phyloP scores from a whole-genome alignment of 1,140 invertebrate species.

The Drosophila bipectinata region DNA sequence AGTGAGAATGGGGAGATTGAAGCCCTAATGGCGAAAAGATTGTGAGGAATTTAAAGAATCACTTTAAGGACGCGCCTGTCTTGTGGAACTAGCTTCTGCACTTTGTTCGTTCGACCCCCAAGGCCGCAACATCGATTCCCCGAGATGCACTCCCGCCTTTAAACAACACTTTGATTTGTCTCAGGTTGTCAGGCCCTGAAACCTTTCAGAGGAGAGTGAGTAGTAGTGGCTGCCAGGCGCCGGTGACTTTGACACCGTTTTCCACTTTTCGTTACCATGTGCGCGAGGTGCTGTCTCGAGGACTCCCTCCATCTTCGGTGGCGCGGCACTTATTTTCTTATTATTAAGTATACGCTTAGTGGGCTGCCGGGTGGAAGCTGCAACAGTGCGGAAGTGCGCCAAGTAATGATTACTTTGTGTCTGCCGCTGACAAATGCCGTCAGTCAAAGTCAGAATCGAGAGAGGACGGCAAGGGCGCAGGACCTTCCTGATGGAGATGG shows the following conservation, averaged over 20 bases:
- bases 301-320: slow-evolving; percentile 35
- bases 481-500: neutral
- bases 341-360: slow-evolving; percentile 82
- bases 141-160: slow-evolving; percentile 2
- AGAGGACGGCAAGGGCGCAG: slow-evolving; percentile 1
- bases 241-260: slow-evolving; percentile 79
- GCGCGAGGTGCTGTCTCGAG: slow-evolving; percentile 18
- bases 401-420: slow-evolving; percentile 82
- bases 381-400: slow-evolving; percentile 38
- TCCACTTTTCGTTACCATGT: slow-evolving; percentile 75
- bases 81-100: slow-evolving; percentile 35
- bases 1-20: neutral
- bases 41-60: neutral
- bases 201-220: slow-evolving; percentile 39
- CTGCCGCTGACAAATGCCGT: slow-evolving; percentile 79
- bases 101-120: slow-evolving; percentile 41
- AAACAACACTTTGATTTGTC: slow-evolving; percentile 77
- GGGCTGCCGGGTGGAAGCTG: slow-evolving; percentile 15
- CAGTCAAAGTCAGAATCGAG: slow-evolving; percentile 73
- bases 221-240: neutral
- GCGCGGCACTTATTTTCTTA: slow-evolving; percentile 80
- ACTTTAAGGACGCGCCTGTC: neutral
- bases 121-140: slow-evolving; percentile 19
- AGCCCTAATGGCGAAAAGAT: slow-evolving; percentile 5
- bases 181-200: slow-evolving; percentile 58